Evolutionary conservation across 2,888 invertebrate genomes (phyloP).

Genomic region (Eilema depressum): DNA sequence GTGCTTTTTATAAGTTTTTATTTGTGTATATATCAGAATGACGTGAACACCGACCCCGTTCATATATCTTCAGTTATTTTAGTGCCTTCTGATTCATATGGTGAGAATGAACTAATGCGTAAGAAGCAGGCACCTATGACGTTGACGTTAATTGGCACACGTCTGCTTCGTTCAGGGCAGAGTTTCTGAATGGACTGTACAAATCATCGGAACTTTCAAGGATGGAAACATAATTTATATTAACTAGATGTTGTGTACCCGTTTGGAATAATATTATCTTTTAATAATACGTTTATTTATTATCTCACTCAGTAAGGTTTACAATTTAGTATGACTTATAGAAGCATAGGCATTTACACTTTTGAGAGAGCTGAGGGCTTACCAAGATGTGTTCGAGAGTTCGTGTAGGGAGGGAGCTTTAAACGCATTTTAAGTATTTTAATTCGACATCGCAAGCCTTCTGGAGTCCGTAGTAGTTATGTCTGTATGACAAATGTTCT

Average conservation of each 20-base stretch:
- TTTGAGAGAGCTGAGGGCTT: too few species aligned
- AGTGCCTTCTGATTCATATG: slow-evolving; percentile 61
- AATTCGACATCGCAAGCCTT: too few species aligned
- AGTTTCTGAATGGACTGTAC: slow-evolving; percentile 22
- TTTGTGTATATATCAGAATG: slow-evolving; percentile 49
- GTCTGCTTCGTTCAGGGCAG: slow-evolving; percentile 37
- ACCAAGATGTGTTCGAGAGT: too few species aligned
- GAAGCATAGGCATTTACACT: too few species aligned
- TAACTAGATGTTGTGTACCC: background rate
- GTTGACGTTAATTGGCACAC: slow-evolving; percentile 47
- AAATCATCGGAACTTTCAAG: slow-evolving; percentile 6
- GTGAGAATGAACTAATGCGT: slow-evolving; percentile 55
- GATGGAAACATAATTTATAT: background rate
- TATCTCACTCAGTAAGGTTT: too few species aligned
- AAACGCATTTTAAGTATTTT: too few species aligned
- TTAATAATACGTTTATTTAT: too few species aligned
- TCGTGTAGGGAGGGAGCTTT: too few species aligned
- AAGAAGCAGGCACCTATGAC: slow-evolving; percentile 37
- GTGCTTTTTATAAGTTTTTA: slow-evolving; percentile 53
- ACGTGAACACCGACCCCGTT: slow-evolving; percentile 60
- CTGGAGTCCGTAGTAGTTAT: too few species aligned
- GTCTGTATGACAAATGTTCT: too few species aligned
- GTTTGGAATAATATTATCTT: background rate
- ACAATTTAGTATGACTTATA: too few species aligned
- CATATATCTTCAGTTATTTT: slow-evolving; percentile 62